Evolutionary conservation across 2,888 invertebrate species (phyloP), one percentile per base, ranked within the genome.

Genomic region (Campaea margaritaria): DNA sequence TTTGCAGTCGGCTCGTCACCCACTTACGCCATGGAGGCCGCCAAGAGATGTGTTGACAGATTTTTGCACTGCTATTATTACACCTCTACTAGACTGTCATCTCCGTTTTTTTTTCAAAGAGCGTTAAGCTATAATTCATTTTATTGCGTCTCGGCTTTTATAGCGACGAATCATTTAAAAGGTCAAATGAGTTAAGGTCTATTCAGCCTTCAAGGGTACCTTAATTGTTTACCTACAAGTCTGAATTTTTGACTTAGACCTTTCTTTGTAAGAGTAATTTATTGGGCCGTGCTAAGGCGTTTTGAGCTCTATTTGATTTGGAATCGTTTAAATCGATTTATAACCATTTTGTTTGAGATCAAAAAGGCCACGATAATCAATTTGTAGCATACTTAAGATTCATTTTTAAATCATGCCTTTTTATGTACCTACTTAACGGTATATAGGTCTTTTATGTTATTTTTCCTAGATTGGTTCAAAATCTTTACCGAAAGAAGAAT

Each of bases 151-250:
- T 48, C 42, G 58, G 15, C 43, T 43, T 28, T 15, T 21, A 34
- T 43, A 51, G 28, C 38, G 38, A 43, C 43, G n/a, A 58, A 53
- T 49, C 44, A 53, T 58, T 58, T 44, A 53, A 14, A 58, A 58
- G 58, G 58, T 58, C 53, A 53, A 58, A 58, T 49, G 41, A 53
- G 58, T 58, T 52, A 48, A 14, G 53, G n/a, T 44, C 45, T 27
- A 38, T 58, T 53, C 31, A 34, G 21, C 13, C 10, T 46, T n/a
- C 2, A 44, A 58, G 50, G 31, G 51, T 53, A 21, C 43, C 39
- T 41, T 48, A 58, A 53, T 39, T 47, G 58, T 53, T 58, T 53
- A 48, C 39, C 39, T 21, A 34, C 10, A 45, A 27, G 47, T 53
- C 53, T 58, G 38, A 27, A 51, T 36, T 51, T 47, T 28, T 14